A percentile compares a stretch with the other conserved stretches of the same genome.
phyloP scores from a whole-genome alignment of 1,140 invertebrate species.

The Rhyacophila brunnea region DNA sequence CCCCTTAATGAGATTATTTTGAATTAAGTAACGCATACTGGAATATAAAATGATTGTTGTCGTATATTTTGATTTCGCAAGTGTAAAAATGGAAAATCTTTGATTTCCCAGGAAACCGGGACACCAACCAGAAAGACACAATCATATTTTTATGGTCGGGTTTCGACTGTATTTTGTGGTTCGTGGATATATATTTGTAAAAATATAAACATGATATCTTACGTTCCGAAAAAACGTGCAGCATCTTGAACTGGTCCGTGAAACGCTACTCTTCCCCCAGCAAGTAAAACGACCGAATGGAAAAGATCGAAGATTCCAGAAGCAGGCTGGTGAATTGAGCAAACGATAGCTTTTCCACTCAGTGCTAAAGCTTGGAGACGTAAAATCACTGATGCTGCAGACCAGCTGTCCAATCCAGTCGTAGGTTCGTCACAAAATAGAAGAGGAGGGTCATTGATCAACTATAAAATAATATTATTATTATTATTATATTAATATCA shows the following conservation, averaged over 20 bases:
- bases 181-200: too few relatives aligned
- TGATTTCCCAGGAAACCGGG: too few relatives aligned
- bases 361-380: constrained; percentile 64
- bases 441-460: constrained; percentile 73
- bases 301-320: constrained; percentile 82
- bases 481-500: not conserved
- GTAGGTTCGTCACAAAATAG: constrained; percentile 84
- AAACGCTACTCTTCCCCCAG: constrained; percentile 78
- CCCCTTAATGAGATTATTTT: too few relatives aligned
- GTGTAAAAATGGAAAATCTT: too few relatives aligned
- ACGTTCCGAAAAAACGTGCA: constrained; percentile 63
- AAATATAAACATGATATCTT: too few relatives aligned
- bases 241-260: constrained; percentile 69
- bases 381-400: constrained; percentile 70
- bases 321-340: constrained; percentile 85
- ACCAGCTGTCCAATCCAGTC: constrained; percentile 80
- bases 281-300: constrained; percentile 73
- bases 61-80: too few relatives aligned
- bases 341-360: constrained; percentile 74
- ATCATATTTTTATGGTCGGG: too few relatives aligned
- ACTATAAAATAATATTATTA: constrained; percentile 47
- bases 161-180: too few relatives aligned
- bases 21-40: too few relatives aligned
- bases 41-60: too few relatives aligned
- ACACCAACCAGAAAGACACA: too few relatives aligned